These are phyloP conservation scores for Triplophysa tibetana DNA, from an alignment of 2,113 vertebrate species.

Conservation along the genomic window DNA sequence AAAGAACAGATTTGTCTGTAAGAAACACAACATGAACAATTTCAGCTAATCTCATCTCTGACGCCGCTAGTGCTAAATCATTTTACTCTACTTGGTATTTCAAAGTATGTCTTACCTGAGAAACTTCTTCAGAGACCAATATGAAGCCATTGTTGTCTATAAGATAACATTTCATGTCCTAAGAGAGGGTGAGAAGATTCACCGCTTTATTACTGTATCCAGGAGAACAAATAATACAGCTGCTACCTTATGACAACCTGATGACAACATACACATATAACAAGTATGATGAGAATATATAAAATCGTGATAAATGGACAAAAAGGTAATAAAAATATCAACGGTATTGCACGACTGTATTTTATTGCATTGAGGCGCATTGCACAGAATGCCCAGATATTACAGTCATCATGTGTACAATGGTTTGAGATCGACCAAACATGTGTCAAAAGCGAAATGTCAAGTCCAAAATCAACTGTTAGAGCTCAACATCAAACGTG, in stretches of 20 bases:
- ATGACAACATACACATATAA: not conserved
- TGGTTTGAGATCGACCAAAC: no score
- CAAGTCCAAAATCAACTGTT: no score
- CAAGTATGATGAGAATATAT: no score
- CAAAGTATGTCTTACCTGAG: constrained; percentile 76
- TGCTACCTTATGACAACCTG: not conserved
- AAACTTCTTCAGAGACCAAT: constrained; percentile 91
- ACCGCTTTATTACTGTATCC: not conserved
- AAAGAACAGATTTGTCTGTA: constrained; percentile 93
- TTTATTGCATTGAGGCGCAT: no score
- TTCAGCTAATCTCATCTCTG: not conserved
- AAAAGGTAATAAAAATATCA: no score
- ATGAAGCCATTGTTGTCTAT: constrained; percentile 99
- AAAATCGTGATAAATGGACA: no score
- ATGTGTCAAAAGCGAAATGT: no score
- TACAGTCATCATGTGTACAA: no score
- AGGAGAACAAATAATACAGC: not conserved
- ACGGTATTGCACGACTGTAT: no score
- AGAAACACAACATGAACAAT: constrained; percentile 48
- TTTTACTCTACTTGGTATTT: not conserved
- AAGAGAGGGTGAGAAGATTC: constrained; percentile 28
- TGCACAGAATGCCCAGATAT: no score
- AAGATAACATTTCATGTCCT: constrained; percentile 96
- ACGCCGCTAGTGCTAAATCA: not conserved
- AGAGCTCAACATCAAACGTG: not conserved